Evolutionary conservation across 2,113 vertebrate genomes (phyloP), one percentile per base, ranked within the genome.

Genomic region (Dromiciops gliroides): DNA sequence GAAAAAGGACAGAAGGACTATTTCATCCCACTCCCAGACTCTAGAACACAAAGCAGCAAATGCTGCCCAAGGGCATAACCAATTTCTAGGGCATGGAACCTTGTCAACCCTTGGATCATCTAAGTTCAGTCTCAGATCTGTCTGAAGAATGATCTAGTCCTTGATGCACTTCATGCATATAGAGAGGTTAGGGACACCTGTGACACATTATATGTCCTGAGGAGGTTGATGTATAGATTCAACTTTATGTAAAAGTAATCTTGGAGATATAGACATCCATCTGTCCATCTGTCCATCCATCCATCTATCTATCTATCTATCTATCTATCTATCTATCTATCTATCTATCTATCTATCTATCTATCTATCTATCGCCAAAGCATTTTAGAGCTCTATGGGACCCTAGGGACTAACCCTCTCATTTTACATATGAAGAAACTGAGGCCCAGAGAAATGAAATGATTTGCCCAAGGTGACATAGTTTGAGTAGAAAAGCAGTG

Each of bases 241-340:
- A 83, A 83, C 67, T 83, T 83, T 44, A 44, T 44, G n/a, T 83
- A 44, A 83, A n/a, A n/a, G n/a, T n/a, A n/a, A n/a, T n/a, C n/a
- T n/a, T n/a, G n/a, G n/a, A n/a, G n/a, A 83, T 16, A 67, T 3
- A 37, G 3, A 37, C 4, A 37, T 67, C 31, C 37, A 11, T 31
- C 12, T 31, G 3, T 31, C 9, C 0, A 10, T 37, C 28, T 31
- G 0, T 10, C 26, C 25, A 1, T 7, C 24, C 25, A 0, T 22
- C 52, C 26, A 0, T 26, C 24, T 53, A 4, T 53, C 51, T 52
- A 4, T 22, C 51, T 52, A 2, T 24, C 51, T 52, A 0, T 24
- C 52, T 53, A 4, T 25, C 19, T 53, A 0, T 53, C 52, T 53
- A 8, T 26, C 25, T 53, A 1, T 53, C 26, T 67, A 26, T 50